Percentiles rank a stretch among this genome's conserved stretches.
phyloP scores from a whole-genome alignment of 2,113 vertebrate genomes.

The Copsychus sechellarum region DNA sequence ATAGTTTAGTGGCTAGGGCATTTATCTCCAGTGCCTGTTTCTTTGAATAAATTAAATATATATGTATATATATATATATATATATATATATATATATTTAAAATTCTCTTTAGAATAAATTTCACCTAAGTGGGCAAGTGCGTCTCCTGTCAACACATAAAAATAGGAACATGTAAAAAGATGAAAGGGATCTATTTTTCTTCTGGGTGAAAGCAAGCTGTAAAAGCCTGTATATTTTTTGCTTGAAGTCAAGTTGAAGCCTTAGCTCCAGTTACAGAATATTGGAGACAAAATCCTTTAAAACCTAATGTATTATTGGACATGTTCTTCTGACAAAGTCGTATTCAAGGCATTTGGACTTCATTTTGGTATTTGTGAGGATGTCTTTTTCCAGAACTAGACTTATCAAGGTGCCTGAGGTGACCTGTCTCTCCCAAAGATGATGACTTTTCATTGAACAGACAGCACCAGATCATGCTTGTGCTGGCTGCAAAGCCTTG shows the following conservation, averaged over 20 bases:
- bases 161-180: background rate
- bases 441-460: background rate
- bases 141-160: background rate
- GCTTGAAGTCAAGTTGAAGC: background rate
- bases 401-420: background rate
- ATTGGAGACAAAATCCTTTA: background rate
- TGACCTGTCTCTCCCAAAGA: background rate
- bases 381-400: background rate
- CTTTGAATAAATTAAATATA: background rate
- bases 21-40: background rate
- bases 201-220: background rate
- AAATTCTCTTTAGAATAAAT: background rate
- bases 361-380: background rate
- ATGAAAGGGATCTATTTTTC: background rate
- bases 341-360: background rate
- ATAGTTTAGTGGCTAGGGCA: background rate
- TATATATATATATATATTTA: no score
- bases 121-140: background rate
- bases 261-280: background rate
- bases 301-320: background rate
- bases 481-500: background rate
- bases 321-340: background rate
- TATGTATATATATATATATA: background rate
- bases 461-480: background rate
- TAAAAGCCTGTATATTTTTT: background rate